phyloP scores from a whole-genome alignment of 2,797 vertebrate genomes.

The Crocidura indochinensis region DNA sequence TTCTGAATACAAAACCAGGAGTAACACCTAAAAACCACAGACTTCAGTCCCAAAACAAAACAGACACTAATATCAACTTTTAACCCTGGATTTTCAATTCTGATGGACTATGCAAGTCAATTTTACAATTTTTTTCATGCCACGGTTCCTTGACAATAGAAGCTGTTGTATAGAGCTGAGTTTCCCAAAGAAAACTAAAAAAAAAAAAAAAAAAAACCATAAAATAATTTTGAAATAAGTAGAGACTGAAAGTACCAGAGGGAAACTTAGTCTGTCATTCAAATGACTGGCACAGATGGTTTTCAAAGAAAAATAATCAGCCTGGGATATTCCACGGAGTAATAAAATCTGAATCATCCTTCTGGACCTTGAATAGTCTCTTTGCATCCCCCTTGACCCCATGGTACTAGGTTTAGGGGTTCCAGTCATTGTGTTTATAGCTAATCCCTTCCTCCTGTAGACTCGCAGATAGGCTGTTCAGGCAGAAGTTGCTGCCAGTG shows the following conservation, averaged over 20 bases:
- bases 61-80: neutral
- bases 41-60: too few relatives aligned
- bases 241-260: neutral
- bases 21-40: too few relatives aligned
- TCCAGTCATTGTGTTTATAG: neutral
- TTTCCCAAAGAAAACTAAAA: neutral
- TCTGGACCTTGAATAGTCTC: neutral
- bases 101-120: neutral
- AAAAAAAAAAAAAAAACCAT: neutral
- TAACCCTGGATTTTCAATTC: neutral
- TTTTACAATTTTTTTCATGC: neutral
- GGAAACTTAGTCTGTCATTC: neutral
- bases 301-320: constrained; percentile 45
- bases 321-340: constrained; percentile 35
- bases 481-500: neutral
- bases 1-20: too few relatives aligned
- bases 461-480: neutral
- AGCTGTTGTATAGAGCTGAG: neutral
- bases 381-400: neutral
- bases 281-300: neutral
- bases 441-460: neutral
- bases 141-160: neutral
- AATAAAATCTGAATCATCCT: constrained; percentile 38
- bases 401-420: neutral
- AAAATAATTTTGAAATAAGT: neutral